Conservation (phyloP, 1,140 invertebrate species). For the Cardiocondyla obscurior region DNA sequence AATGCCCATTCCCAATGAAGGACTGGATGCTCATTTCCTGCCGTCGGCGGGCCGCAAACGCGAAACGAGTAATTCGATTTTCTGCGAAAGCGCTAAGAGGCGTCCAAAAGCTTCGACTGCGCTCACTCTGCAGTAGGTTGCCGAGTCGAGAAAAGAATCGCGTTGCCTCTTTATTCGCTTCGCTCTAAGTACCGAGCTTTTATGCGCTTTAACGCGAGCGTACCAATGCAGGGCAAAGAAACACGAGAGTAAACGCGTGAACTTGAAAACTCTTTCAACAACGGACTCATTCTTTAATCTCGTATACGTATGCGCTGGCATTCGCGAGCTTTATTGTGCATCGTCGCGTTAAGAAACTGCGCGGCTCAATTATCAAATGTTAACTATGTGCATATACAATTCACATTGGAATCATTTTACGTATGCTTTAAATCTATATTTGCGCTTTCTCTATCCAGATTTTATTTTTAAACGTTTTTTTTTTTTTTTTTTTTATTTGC, state of each 20-base stretch:
- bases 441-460: not conserved
- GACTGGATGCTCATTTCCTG: slow-evolving; percentile 75
- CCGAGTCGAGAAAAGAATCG: slow-evolving; percentile 37
- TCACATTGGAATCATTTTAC: not conserved
- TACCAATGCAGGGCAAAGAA: slow-evolving; percentile 8
- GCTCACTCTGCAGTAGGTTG: slow-evolving; percentile 10
- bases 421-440: slow-evolving; percentile 7
- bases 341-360: not conserved
- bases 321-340: not conserved
- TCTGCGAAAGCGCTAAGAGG: slow-evolving; percentile 64
- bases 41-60: slow-evolving; percentile 50
- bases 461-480: slow-evolving; percentile 7
- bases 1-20: slow-evolving; percentile 56
- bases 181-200: slow-evolving; percentile 25
- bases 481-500: slow-evolving; percentile 38
- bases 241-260: slow-evolving; percentile 1
- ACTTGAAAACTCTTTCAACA: slow-evolving; percentile 25
- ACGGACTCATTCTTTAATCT: slow-evolving; percentile 7
- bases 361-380: not conserved
- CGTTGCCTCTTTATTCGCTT: slow-evolving; percentile 33
- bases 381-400: not conserved
- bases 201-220: slow-evolving; percentile 18
- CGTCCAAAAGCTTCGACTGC: slow-evolving; percentile 56
- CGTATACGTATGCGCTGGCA: not conserved
- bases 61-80: slow-evolving; percentile 75